Percentiles rank a stretch among this genome's conserved stretches.
These are phyloP conservation scores for Sipha flava DNA, from an alignment of 1,140 invertebrate genomes.

Conservation along the genomic window DNA sequence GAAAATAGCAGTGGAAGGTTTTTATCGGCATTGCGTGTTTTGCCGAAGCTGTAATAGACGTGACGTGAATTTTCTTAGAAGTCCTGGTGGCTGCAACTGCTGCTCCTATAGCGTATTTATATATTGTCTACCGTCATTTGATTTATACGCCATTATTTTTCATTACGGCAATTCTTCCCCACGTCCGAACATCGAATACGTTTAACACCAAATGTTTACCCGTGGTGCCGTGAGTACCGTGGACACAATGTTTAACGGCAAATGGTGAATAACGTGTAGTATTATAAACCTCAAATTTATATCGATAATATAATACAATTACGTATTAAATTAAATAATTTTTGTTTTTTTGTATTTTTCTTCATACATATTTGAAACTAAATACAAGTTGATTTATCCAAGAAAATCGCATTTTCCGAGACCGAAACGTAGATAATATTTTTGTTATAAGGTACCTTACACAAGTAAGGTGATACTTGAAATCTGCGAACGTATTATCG, in stretches of 20 bases:
- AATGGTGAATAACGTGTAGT: no score
- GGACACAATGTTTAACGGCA: background rate
- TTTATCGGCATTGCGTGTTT: conserved; percentile 17
- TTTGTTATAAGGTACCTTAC: no score
- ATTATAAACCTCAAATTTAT: no score
- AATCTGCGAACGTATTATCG: background rate
- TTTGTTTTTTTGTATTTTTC: no score
- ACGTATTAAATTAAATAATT: no score
- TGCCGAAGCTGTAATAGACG: conserved; percentile 5
- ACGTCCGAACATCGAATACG: background rate
- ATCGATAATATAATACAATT: no score
- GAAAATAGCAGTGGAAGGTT: conserved; percentile 6
- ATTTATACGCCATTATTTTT: conserved; percentile 24
- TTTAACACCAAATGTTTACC: background rate
- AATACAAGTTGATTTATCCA: background rate
- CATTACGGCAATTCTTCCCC: background rate
- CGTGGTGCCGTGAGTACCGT: background rate
- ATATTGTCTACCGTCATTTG: background rate
- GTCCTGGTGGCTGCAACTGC: background rate
- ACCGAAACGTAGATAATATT: background rate
- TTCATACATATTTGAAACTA: background rate
- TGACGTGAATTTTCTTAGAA: background rate
- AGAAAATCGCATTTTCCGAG: background rate
- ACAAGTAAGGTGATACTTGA: background rate
- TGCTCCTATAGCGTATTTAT: no score